Evolutionary conservation across 2,888 invertebrate species (phyloP), one percentile per base, ranked within the genome.

Genomic region (Volucella zonaria): DNA sequence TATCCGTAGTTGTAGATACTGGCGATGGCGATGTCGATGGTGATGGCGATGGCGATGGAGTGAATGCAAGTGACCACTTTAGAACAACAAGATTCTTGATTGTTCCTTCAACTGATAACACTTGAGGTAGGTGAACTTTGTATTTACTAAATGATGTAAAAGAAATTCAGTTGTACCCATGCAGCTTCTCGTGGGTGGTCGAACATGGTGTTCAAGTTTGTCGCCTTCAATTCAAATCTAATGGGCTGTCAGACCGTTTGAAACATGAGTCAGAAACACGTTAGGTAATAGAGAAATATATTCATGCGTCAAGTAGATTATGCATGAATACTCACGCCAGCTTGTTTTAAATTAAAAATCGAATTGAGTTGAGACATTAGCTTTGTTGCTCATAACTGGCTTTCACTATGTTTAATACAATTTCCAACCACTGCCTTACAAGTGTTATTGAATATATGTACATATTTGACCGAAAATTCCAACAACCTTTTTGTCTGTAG

Each of bases 41-140:
- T n/a, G n/a, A n/a, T 31, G 6, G 31, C 3, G 31, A 31, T 31
- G 31, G 31, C 31, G 6, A 31, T 31, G 6, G 31, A 31, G 73
- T 75, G 75, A 80, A 54, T 80, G 79, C 49, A 83, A 62, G 83
- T 80, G 80, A 71, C 67, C 79, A 83, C 75, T 75, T 79, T 78
- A 73, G 68, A 43, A 54, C 82, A 66, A 49, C 66, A 76, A 61
- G 75, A 51, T 75, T 66, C 43, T 61, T 54, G 71, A 83, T 67
- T 71, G 75, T 75, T 76, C 54, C 71, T 40, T 56, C 66, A 67
- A 67, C 76, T 76, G 80, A 75, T 73, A 76, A 68, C 68, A 76
- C 75, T 78, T 68, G 58, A 71, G 59, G 31, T 58, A 81, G 23
- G 23, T 64, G 51, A 70, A 64, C 62, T 66, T 81, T 23, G 10